Percentiles rank a stretch among this genome's conserved stretches.
phyloP scores from a whole-genome alignment of 2,797 vertebrate species.

The Acipenser oxyrinchus region DNA sequence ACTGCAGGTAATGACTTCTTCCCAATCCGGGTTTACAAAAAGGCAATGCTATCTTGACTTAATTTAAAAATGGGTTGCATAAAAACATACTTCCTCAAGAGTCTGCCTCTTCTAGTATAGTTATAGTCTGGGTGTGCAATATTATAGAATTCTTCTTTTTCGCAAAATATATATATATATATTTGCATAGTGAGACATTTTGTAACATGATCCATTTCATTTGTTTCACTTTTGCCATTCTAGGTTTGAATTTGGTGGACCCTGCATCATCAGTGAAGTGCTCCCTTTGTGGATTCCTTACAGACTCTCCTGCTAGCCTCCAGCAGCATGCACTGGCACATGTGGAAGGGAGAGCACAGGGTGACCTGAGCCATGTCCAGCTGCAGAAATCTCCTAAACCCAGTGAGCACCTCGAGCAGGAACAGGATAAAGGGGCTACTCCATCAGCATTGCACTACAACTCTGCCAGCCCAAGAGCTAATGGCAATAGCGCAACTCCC shows the following conservation, averaged over 20 bases:
- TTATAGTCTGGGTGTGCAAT: too few relatives aligned
- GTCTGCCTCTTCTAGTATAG: too few relatives aligned
- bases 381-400: slow-evolving; percentile 43
- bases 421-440: slow-evolving; percentile 23
- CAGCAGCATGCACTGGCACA: slow-evolving; percentile 78
- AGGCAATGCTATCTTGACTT: too few relatives aligned
- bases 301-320: slow-evolving; percentile 67
- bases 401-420: slow-evolving; percentile 41
- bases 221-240: background rate
- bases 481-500: slow-evolving; percentile 52
- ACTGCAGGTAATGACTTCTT: slow-evolving; percentile 51
- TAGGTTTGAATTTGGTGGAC: slow-evolving; percentile 67
- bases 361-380: slow-evolving; percentile 43
- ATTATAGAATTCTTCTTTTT: too few relatives aligned
- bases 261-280: slow-evolving; percentile 65
- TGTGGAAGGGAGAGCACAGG: slow-evolving; percentile 48
- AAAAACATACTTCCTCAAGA: too few relatives aligned
- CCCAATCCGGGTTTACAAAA: too few relatives aligned
- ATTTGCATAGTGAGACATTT: too few relatives aligned
- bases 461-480: slow-evolving; percentile 57
- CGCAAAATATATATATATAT: too few relatives aligned
- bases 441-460: slow-evolving; percentile 49
- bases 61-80: too few relatives aligned
- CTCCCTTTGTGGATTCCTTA: slow-evolving; percentile 67
- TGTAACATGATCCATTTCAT: too few relatives aligned